These are phyloP conservation scores for Strix aluco DNA, from an alignment of 2,113 vertebrate genomes.

Conservation along the genomic window DNA sequence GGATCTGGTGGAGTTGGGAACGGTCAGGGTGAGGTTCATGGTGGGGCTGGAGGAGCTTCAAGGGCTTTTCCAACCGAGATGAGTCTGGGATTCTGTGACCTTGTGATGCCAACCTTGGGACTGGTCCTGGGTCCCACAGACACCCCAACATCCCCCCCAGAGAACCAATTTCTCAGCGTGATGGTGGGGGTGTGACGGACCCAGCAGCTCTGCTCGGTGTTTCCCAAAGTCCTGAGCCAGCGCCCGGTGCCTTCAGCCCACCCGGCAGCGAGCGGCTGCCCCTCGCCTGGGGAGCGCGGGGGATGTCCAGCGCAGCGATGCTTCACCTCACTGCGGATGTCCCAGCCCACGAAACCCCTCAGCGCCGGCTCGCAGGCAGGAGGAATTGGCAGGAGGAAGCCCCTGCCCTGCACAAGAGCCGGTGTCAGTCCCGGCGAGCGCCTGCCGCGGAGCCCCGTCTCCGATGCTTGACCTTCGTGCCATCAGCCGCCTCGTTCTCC, in stretches of 20 bases:
- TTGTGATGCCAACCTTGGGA: background rate
- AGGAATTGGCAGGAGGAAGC: background rate
- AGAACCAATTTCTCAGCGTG: fast-evolving
- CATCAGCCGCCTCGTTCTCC: fast-evolving
- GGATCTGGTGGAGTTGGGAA: too few relatives aligned
- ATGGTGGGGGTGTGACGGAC: background rate
- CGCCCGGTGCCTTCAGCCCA: background rate
- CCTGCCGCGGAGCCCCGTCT: background rate
- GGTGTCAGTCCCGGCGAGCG: background rate
- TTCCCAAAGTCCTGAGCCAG: background rate
- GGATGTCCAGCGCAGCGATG: background rate
- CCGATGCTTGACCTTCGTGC: fast-evolving
- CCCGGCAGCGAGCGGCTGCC: background rate
- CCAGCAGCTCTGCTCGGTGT: background rate
- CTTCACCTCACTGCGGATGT: background rate
- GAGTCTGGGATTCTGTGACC: too few relatives aligned
- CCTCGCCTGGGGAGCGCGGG: fast-evolving
- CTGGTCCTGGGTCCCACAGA: background rate
- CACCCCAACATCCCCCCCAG: background rate
- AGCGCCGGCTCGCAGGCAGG: background rate
- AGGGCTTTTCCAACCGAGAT: too few relatives aligned
- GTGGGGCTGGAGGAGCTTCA: too few relatives aligned
- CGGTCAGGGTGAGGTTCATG: too few relatives aligned
- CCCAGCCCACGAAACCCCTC: background rate
- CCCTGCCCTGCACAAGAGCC: background rate